These are phyloP conservation scores for Drosophila nigritarsus DNA, from an alignment of 2,888 invertebrate genomes.

Conservation along the genomic window DNA sequence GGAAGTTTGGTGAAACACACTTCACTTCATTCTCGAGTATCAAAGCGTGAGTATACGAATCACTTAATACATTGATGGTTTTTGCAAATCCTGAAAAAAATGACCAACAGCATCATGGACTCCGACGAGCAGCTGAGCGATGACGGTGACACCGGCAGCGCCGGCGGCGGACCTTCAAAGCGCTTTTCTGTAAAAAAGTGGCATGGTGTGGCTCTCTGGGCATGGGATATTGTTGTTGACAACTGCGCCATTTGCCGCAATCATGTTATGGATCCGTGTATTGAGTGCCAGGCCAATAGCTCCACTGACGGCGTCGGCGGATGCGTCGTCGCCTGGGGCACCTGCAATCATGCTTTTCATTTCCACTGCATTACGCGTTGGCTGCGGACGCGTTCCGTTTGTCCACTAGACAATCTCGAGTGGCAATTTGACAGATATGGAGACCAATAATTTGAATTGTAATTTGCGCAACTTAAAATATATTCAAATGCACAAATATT, in stretches of 20 bases:
- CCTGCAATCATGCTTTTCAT: constrained; percentile 43
- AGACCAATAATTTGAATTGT: neutral
- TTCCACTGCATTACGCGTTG: constrained; percentile 55
- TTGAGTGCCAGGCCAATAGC: constrained; percentile 47
- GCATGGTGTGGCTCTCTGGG: constrained; percentile 18
- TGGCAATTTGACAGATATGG: constrained; percentile 46
- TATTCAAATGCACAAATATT: neutral
- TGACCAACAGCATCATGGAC: neutral
- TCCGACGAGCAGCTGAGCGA: neutral
- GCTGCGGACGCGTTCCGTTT: constrained; percentile 36
- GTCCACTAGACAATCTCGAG: constrained; percentile 44
- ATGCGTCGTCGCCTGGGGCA: constrained; percentile 47
- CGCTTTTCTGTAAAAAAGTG: constrained; percentile 28
- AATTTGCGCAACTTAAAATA: neutral
- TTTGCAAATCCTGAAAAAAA: neutral
- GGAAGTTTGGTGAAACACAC: neutral
- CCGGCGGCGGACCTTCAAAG: neutral
- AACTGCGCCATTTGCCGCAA: constrained; percentile 52
- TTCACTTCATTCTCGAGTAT: neutral
- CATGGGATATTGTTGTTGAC: constrained; percentile 38
- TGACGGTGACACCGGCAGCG: neutral
- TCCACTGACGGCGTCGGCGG: neutral
- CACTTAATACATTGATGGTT: neutral
- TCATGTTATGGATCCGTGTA: constrained; percentile 47
- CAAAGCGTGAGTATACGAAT: neutral